phyloP scores from a whole-genome alignment of 2,888 invertebrate genomes.

The Tribolium freemani region DNA sequence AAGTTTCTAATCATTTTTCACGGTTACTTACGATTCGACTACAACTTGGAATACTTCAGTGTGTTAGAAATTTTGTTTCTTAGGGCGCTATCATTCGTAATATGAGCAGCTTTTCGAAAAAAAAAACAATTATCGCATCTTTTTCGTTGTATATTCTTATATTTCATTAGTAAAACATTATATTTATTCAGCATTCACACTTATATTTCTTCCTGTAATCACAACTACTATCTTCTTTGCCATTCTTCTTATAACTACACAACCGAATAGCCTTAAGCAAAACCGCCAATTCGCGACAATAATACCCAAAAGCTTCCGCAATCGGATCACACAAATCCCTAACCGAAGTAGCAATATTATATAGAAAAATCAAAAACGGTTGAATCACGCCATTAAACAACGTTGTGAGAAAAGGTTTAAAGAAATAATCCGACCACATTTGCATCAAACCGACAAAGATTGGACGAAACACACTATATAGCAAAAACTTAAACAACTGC shows the following conservation, averaged over 20 bases:
- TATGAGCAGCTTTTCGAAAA: too few species aligned
- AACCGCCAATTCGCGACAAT: constrained; percentile 68
- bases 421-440: constrained; percentile 76
- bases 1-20: too few species aligned
- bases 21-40: too few species aligned
- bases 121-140: too few species aligned
- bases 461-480: constrained; percentile 74
- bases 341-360: constrained; percentile 74
- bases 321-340: constrained; percentile 76
- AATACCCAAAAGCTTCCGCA: constrained; percentile 72
- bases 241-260: constrained; percentile 65
- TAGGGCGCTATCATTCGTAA: too few species aligned
- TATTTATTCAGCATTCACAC: constrained; percentile 16
- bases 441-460: constrained; percentile 75
- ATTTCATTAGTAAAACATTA: too few species aligned
- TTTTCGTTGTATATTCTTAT: too few species aligned
- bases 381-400: constrained; percentile 77
- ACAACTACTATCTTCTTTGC: constrained; percentile 3
- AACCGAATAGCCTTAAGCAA: constrained; percentile 68
- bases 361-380: constrained; percentile 76
- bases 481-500: constrained; percentile 71
- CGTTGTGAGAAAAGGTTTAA: constrained; percentile 77
- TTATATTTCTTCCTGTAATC: constrained; percentile 21
- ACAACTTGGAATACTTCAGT: too few species aligned
- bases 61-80: too few species aligned